These are phyloP conservation scores for Liparis tanakae DNA, from an alignment of 2,797 vertebrate genomes.

Conservation along the genomic window DNA sequence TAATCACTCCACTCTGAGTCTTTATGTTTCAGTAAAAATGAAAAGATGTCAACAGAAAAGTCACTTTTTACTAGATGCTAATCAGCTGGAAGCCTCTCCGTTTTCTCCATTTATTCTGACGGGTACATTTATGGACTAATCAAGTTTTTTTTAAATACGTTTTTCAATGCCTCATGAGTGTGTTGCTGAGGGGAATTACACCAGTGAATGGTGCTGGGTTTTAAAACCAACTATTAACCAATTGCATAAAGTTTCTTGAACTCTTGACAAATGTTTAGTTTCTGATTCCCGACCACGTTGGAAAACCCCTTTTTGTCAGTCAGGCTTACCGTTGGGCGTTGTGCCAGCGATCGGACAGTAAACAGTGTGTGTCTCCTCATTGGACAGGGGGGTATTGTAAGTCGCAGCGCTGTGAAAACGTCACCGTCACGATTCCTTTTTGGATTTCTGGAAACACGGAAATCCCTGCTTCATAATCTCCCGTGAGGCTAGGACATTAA, in stretches of 20 bases:
- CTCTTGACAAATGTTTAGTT: constrained; percentile 1
- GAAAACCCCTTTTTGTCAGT: neutral
- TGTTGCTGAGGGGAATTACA: constrained; percentile 8
- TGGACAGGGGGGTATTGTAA: neutral
- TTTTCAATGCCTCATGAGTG: neutral
- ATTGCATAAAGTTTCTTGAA: neutral
- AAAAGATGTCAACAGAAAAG: constrained; percentile 51
- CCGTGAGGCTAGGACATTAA: constrained; percentile 1
- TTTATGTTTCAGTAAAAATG: constrained; percentile 57
- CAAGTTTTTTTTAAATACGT: neutral
- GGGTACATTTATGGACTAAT: constrained; percentile 23
- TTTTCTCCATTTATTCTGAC: constrained; percentile 29
- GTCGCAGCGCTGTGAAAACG: constrained; percentile 2
- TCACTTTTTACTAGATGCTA: constrained; percentile 37
- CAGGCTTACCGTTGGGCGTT: neutral
- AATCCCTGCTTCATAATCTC: constrained; percentile 17
- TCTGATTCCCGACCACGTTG: constrained; percentile 8
- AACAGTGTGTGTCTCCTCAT: neutral
- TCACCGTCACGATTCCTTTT: neutral
- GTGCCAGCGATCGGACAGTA: constrained; percentile 10
- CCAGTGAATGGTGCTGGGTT: constrained; percentile 14
- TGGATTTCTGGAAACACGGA: constrained; percentile 4
- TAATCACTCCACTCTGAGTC: constrained; percentile 78
- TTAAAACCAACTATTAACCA: constrained; percentile 31
- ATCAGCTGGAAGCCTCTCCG: constrained; percentile 20